These are phyloP conservation scores for Prenolepis imparis DNA, from an alignment of 2,888 invertebrate species.

Conservation along the genomic window DNA sequence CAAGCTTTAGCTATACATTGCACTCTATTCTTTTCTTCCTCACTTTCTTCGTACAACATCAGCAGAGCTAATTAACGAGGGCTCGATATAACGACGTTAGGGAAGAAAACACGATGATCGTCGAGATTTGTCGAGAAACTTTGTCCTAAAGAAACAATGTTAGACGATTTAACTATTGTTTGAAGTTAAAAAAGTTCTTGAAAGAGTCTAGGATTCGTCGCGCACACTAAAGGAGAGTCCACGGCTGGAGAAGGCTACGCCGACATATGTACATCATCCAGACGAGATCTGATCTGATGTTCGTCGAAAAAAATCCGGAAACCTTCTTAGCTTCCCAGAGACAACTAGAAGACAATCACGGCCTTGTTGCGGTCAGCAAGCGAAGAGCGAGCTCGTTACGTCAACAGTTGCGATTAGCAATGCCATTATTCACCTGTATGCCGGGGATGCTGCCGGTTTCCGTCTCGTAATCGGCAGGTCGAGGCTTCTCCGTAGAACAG, in stretches of 20 bases:
- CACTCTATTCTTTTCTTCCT: not conserved
- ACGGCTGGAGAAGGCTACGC: conserved; percentile 19
- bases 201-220: not conserved
- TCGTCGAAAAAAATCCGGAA: conserved; percentile 27
- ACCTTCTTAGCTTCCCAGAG: conserved; percentile 64
- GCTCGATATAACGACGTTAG: not conserved
- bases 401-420: conserved; percentile 83
- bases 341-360: conserved; percentile 73
- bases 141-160: conserved; percentile 51
- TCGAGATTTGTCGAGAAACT: conserved; percentile 17
- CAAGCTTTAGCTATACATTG: conserved; percentile 20
- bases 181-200: conserved; percentile 38
- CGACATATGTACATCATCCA: not conserved
- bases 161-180: conserved; percentile 59
- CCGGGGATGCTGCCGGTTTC: conserved; percentile 64
- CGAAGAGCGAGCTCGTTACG: conserved; percentile 79
- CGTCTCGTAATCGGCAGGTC: conserved; percentile 80
- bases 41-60: not conserved
- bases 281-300: conserved; percentile 23
- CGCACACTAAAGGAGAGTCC: not conserved
- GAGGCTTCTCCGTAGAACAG: conserved; percentile 70
- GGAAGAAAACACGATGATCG: not conserved
- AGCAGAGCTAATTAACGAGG: not conserved
- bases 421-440: conserved; percentile 86
- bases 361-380: conserved; percentile 75